Base-by-base conservation (phyloP, 2,113 vertebrate genomes). In the Chroicocephalus ridibundus region DNA sequence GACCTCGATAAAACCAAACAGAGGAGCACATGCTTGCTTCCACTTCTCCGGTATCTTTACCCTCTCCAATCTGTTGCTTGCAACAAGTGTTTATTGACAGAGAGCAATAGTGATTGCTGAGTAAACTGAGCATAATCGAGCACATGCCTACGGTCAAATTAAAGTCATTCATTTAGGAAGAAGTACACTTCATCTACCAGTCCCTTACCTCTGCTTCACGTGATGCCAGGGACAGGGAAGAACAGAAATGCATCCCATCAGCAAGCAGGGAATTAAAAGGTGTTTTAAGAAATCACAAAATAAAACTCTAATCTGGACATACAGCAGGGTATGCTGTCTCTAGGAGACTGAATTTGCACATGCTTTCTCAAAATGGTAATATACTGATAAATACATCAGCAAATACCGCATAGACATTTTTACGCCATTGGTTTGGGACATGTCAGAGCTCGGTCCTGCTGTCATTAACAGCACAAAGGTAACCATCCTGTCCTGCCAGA, bases 331-430 rank as follows among this genome's bases (percentile, higher is more conserved):
- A 9, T 1, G 6, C 0, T 24, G 18, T 38, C 51, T 54, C 31
- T 1, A 24, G 29, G 29, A 47, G 32, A 14, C 2, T 2, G 10
- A n/a, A 12, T 1, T 26, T 47, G 17, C 14, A 17, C 0, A 1
- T 8, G 31, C 10, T 82, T 26, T 10, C 72, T 46, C 27, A 11
- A 13, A 58, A 38, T 3, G 29, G 11, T 8, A 26, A 51, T 0
- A 3, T 11, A 29, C 24, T 2, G 11, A 61, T 9, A 31, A 36
- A 18, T 12, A 22, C 34, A 52, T 12, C 17, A 36, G 40, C 34
- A 3, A 32, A 57, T 9, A 31, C 2, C 5, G 10, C n/a, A 8
- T 0, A 2, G 34, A 5, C 15, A 11, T 46, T 25, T 58, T 14
- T 0, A 10, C 26, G 29, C 58, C 12, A 3, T 0, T 0, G 1